Base-by-base conservation (phyloP, 2,888 invertebrate species). In the Polyommatus iphigenia region DNA sequence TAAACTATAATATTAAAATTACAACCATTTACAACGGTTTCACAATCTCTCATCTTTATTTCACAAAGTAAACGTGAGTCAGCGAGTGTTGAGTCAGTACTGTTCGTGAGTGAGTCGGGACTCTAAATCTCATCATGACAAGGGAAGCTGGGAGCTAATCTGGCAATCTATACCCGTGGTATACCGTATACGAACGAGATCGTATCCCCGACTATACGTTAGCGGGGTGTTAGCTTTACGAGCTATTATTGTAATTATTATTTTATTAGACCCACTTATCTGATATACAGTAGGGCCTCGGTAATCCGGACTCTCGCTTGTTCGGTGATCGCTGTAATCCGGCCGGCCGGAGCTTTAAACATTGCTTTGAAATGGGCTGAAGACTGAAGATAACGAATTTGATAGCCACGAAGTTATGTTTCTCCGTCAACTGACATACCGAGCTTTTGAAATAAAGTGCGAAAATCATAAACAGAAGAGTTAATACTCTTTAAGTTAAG, bases 111-210 rank as follows among this genome's bases (percentile, higher is more conserved):
- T 82, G 57, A 82, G 85, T 84, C 85, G 83, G 83, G 84, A 87
- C 88, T 90, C 88, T 91, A 90, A 91, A 91, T 90, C 90, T 87
- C 85, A 85, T 85, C 87, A 87, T 86, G 88, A 87, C 83, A 85
- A 83, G 82, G 83, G 81, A 82, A 84, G 82, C 84, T 83, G 84
- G 84, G 80, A 84, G 82, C 83, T 83, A 85, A 85, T 88, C 87
- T 85, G 83, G 84, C 86, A 79, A 80, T 80, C 82, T 79, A 86
- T 87, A 89, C 88, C 87, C 87, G 87, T 88, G 87, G 87, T 32
- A 32, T 32, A 32, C 32, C 32, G 86, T 86, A 86, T 89, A 71
- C 46, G 18, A 77, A 71, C 46, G 18, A 77, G 71, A 77, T 77
- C 71, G 29, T 67, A 67, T 67, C 67, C 13, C 13, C 24, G 2